Base-by-base conservation (phyloP, 1,140 invertebrate species). In the Hylyphantes graminicola region DNA sequence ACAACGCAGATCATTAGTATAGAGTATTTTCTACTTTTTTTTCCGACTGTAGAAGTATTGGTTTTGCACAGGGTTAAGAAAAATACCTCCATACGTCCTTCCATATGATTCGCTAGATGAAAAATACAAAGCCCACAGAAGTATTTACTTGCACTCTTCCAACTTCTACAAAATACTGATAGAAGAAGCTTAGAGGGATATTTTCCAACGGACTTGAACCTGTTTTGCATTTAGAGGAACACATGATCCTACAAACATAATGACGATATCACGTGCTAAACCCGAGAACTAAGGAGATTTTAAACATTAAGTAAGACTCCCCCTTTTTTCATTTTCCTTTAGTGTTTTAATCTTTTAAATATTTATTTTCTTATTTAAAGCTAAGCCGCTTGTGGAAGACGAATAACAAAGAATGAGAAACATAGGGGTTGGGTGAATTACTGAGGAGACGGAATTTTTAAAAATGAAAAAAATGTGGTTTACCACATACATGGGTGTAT, bases 261-360 rank as follows among this genome's bases (percentile, higher is more conserved):
- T 81, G 79, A 73, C 79, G 68, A 73, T 73, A 81, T 81, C 79
- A 81, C 79, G 79, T 81, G 79, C 67, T 53, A 73, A 73, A 35
- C 7, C 67, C 9, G n/a, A 54, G 68, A 81, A 81, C 79, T 73
- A 81, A 81, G 79, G 54, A 64, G 64, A 64, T 73, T 81, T 81
- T 48, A 54, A 73, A 63, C 79, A 81, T 72, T 81, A 73, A 70
- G 67, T 73, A 48, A 67, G 35, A 6, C 51, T 76, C 61, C 19
- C 12, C 57, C 57, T 74, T 74, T 21, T 15, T 74, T 59, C 4
- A 57, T 8, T 17, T 61, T 48, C 63, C 35, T 35, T 5, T 35
- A 35, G 17, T 63, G 55, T 81, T 81, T 81, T 63, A 81, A 81
- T 81, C 67, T 73, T 73, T 81, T 81, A 81, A 81, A 73, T 81